phyloP scores from a whole-genome alignment of 2,113 vertebrate genomes.

The Reinhardtius hippoglossoides region DNA sequence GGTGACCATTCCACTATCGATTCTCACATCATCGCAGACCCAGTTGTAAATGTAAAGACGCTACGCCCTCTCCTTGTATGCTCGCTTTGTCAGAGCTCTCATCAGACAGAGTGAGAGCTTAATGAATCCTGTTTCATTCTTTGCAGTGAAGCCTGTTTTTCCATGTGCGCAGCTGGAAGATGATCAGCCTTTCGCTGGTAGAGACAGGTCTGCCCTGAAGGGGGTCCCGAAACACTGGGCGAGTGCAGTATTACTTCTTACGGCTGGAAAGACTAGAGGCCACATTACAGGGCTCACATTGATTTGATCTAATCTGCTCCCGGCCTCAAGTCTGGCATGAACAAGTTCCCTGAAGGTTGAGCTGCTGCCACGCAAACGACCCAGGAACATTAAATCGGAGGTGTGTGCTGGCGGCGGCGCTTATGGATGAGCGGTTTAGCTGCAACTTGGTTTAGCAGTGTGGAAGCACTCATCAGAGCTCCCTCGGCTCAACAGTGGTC shows the following conservation, averaged over 20 bases:
- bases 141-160: slow-evolving; percentile 69
- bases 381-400: slow-evolving; percentile 77
- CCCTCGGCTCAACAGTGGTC: slow-evolving; percentile 60
- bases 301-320: slow-evolving; percentile 79
- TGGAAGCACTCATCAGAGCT: slow-evolving; percentile 75
- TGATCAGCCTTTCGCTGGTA: slow-evolving; percentile 72
- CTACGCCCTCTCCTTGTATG: slow-evolving; percentile 39
- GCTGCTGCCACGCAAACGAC: slow-evolving; percentile 77
- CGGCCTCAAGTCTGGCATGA: slow-evolving; percentile 67
- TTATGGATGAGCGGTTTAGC: slow-evolving; percentile 78
- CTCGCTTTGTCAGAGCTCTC: slow-evolving; percentile 69
- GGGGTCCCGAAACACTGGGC: slow-evolving; percentile 68
- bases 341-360: slow-evolving; percentile 76
- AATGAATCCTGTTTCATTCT: slow-evolving; percentile 74
- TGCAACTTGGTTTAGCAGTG: slow-evolving; percentile 70
- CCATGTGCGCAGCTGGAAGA: slow-evolving; percentile 75
- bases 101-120: slow-evolving; percentile 66
- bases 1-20: slow-evolving; percentile 76
- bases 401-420: slow-evolving; percentile 59
- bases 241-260: slow-evolving; percentile 46
- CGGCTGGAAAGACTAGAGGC: slow-evolving; percentile 52
- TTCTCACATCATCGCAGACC: slow-evolving; percentile 59
- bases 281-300: slow-evolving; percentile 72
- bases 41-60: slow-evolving; percentile 57
- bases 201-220: slow-evolving; percentile 68